phyloP scores from a whole-genome alignment of 2,797 vertebrate species.

The Macropus fuliginosus region DNA sequence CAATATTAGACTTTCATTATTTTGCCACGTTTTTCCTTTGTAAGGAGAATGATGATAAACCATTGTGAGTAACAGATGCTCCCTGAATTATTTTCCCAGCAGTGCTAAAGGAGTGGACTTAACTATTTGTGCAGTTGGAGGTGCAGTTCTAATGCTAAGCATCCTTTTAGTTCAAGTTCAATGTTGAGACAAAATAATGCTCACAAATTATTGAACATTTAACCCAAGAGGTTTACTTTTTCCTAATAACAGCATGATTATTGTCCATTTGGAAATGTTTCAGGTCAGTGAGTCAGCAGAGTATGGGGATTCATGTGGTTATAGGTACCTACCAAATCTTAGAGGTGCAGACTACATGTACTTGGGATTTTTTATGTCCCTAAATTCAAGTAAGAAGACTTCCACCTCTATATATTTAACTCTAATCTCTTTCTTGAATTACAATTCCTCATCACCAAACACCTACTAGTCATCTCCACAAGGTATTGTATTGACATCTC shows the following conservation, averaged over 20 bases:
- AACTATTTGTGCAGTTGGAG: not conserved
- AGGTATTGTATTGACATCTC: not conserved
- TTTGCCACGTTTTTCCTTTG: slow-evolving; percentile 18
- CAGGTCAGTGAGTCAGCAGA: not conserved
- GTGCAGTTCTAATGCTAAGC: not conserved
- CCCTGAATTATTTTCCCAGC: not conserved
- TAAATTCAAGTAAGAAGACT: not conserved
- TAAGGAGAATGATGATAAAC: not conserved
- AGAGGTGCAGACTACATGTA: not conserved
- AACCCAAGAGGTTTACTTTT: not conserved
- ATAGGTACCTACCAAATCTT: not conserved
- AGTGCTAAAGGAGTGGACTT: not conserved
- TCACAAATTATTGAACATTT: not conserved
- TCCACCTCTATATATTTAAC: not conserved
- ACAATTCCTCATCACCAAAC: not conserved
- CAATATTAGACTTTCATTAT: not conserved
- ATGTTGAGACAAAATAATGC: not conserved
- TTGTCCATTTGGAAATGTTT: not conserved
- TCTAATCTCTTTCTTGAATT: not conserved
- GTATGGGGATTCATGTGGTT: not conserved
- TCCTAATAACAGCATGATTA: not conserved
- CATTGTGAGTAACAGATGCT: not conserved
- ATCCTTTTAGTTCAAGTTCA: not conserved
- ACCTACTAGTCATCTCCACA: not conserved
- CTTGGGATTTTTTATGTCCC: not conserved